Conservation (phyloP, 2,888 invertebrate species). For the Ennomos fuscantarius region DNA sequence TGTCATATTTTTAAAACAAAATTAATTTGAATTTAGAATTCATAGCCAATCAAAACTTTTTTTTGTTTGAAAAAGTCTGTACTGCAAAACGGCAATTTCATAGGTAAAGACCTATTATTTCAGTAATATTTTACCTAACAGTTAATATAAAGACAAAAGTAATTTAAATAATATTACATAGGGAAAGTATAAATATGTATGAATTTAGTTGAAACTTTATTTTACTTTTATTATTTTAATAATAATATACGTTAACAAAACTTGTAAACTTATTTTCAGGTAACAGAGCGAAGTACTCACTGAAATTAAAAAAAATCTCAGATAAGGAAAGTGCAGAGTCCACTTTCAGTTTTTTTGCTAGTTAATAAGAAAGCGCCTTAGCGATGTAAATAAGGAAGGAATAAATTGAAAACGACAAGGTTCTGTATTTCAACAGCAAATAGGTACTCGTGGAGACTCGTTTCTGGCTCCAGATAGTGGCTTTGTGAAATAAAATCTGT, state of each 20-base stretch:
- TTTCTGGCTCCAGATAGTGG: neutral
- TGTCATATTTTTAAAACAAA: too few relatives aligned
- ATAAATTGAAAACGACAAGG: conserved; percentile 38
- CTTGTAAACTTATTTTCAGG: conserved; percentile 2
- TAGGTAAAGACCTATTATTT: too few relatives aligned
- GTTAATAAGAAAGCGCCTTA: conserved; percentile 28
- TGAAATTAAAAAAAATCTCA: conserved; percentile 47
- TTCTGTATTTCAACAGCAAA: conserved; percentile 22
- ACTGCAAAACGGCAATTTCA: too few relatives aligned
- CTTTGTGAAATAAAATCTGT: neutral
- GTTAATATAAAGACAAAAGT: too few relatives aligned
- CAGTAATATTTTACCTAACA: too few relatives aligned
- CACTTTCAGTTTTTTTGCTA: conserved; percentile 25
- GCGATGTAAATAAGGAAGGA: conserved; percentile 33
- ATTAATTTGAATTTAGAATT: too few relatives aligned
- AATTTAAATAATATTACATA: too few relatives aligned
- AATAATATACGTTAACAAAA: neutral
- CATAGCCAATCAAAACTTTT: too few relatives aligned
- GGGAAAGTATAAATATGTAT: too few relatives aligned
- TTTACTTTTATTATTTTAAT: too few relatives aligned
- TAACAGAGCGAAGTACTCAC: conserved; percentile 44
- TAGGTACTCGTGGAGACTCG: conserved; percentile 1
- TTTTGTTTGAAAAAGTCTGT: too few relatives aligned
- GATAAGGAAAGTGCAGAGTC: conserved; percentile 26
- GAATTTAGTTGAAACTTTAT: too few relatives aligned